These are phyloP conservation scores for Cotesia typhae DNA, from an alignment of 1,140 invertebrate species.

Conservation along the genomic window DNA sequence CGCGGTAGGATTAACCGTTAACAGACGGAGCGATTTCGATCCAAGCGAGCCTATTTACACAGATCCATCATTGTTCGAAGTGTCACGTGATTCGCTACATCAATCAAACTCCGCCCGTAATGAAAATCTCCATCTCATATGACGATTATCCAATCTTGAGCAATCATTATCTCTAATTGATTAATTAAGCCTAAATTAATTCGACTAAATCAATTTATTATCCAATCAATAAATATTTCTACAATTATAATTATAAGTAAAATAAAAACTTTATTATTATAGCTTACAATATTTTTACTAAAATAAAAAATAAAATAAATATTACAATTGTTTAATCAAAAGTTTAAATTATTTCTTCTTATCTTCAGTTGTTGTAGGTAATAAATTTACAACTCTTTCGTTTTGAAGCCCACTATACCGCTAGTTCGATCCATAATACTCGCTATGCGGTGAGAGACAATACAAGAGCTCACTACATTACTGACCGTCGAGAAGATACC, in stretches of 20 bases:
- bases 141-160: conserved; percentile 22
- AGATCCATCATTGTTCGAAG: conserved; percentile 88
- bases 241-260: no score
- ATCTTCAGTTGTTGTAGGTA: no score
- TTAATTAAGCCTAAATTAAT: background rate
- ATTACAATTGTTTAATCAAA: no score
- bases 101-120: conserved; percentile 64
- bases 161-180: conserved; percentile 10
- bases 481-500: conserved; percentile 18
- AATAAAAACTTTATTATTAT: no score
- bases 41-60: conserved; percentile 93
- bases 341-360: no score
- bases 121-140: conserved; percentile 58
- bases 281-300: no score
- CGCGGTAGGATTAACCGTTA: conserved; percentile 52
- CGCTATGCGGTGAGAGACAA: background rate
- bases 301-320: no score
- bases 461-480: conserved; percentile 7
- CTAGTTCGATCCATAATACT: no score
- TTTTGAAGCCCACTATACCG: no score
- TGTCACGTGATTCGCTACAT: conserved; percentile 71
- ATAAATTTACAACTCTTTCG: no score
- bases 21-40: conserved; percentile 67
- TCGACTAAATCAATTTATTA: no score
- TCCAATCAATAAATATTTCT: no score